A percentile compares a stretch with the other conserved stretches of the same genome.
Conservation (phyloP, 2,888 invertebrate genomes). For the Cheilosia pagana region DNA sequence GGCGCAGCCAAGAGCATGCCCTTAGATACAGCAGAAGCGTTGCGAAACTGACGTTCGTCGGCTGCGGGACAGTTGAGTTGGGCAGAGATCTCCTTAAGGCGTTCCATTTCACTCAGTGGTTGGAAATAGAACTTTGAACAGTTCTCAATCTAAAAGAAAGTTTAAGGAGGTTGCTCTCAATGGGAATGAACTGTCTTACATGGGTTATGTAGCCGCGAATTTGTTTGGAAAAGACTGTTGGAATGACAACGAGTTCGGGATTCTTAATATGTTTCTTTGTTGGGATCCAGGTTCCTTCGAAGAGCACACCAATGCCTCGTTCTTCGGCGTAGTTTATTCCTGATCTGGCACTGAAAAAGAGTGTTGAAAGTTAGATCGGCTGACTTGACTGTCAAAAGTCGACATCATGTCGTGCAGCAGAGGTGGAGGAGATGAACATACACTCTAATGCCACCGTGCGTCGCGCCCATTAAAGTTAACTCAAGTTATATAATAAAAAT, state of each 20-base stretch:
- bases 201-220: slow-evolving; percentile 84
- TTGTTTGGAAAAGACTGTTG: slow-evolving; percentile 85
- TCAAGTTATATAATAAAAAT: background rate
- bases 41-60: slow-evolving; percentile 77
- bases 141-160: slow-evolving; percentile 77
- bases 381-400: background rate
- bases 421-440: no score
- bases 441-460: no score
- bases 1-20: slow-evolving; percentile 87
- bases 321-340: slow-evolving; percentile 84
- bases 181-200: slow-evolving; percentile 82
- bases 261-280: slow-evolving; percentile 77
- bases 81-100: slow-evolving; percentile 81
- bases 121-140: slow-evolving; percentile 82
- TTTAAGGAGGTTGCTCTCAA: background rate
- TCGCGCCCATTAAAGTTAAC: no score
- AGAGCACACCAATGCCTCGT: slow-evolving; percentile 78
- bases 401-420: no score
- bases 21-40: slow-evolving; percentile 80
- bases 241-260: slow-evolving; percentile 86
- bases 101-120: slow-evolving; percentile 78
- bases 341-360: slow-evolving; percentile 82
- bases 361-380: background rate
- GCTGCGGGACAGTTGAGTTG: slow-evolving; percentile 81
- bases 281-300: slow-evolving; percentile 79